phyloP scores from a whole-genome alignment of 2,888 invertebrate species.

The Chalcosyrphus nemorum region DNA sequence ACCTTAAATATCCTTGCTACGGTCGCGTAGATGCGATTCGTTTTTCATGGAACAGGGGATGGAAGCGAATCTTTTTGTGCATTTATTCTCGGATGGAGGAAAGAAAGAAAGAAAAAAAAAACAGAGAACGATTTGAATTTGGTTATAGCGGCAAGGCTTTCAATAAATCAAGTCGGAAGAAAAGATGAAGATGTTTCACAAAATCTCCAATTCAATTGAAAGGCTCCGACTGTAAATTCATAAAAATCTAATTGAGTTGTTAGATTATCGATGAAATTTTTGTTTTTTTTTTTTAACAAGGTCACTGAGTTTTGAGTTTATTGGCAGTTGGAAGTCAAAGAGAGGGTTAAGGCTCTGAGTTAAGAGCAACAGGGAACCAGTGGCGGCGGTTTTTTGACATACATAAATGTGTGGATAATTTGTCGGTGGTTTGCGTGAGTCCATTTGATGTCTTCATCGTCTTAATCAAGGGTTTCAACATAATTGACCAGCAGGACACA shows the following conservation, averaged over 20 bases:
- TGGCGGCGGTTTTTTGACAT: slow-evolving; percentile 56
- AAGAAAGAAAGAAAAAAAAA: slow-evolving; percentile 50
- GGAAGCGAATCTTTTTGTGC: neutral
- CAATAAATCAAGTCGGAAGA: slow-evolving; percentile 60
- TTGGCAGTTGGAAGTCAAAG: neutral
- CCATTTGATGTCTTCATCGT: slow-evolving; percentile 16
- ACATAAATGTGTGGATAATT: slow-evolving; percentile 57
- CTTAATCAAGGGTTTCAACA: neutral
- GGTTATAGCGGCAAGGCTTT: slow-evolving; percentile 36
- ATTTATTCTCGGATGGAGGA: neutral
- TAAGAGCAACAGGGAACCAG: slow-evolving; percentile 40
- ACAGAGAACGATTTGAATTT: slow-evolving; percentile 49
- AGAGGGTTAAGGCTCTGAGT: slow-evolving; percentile 17
- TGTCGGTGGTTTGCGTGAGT: slow-evolving; percentile 11
- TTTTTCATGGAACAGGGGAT: slow-evolving; percentile 37
- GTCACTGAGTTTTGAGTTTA: slow-evolving; percentile 27
- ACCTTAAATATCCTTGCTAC: slow-evolving; percentile 46
- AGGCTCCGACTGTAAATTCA: slow-evolving; percentile 55
- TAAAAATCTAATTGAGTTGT: slow-evolving; percentile 69
- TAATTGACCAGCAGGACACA: slow-evolving; percentile 5
- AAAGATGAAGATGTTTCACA: slow-evolving; percentile 2
- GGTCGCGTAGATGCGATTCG: slow-evolving; percentile 38
- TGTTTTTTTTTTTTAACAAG: too few species aligned
- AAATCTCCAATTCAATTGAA: slow-evolving; percentile 9
- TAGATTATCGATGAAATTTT: slow-evolving; percentile 69